Base-by-base conservation (phyloP, 2,888 invertebrate species). In the Muschampia staudingeri region DNA sequence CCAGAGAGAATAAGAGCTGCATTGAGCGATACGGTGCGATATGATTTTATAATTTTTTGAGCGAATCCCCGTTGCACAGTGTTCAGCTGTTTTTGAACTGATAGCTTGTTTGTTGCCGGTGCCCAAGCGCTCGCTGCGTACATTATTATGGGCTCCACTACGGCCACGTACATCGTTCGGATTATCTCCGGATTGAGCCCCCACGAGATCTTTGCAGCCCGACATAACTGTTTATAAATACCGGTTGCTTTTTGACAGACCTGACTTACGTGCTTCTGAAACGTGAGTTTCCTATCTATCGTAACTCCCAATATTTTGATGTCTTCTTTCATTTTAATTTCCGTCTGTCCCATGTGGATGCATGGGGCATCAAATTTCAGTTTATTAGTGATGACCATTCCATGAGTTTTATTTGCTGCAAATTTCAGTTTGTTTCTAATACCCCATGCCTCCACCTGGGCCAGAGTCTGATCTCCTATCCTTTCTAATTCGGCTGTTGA, bases 91-190 rank as follows among this genome's bases (percentile, higher is more conserved):
- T 42, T 25, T 14, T 44, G 30, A 3, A 65, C 30, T 2, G 42
- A 40, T 30, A 76, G 6, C 14, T 76, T 76, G 0, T 19, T 30
- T 0, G 65, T 5, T 4, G 76, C 76, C 9, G 61, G 30, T 4
- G 76, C 61, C 76, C 76, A 76, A 5, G 14, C 76, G 2, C 76
- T 42, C 1, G 76, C 61, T 2, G 76, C 76, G n/a, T 76, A 76
- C 34, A 42, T 12, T 6, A 76, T 76, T 4, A 40, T 25, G 4
- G 76, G 76, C 12, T 76, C 76, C 0, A 76, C 16, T 6, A 67
- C 67, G 7, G 76, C 67, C 1, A 30, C 25, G 12, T 76, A 76
- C 9, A 76, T 69, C 5, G 40, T 69, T n/a, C 69, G 37, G 25
- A 37, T 40, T 34, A 69, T 37, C 25, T 69, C 69, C n/a, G 69